Evolutionary conservation across 2,113 vertebrate genomes (phyloP).

Genomic region (Elaphurus davidianus): DNA sequence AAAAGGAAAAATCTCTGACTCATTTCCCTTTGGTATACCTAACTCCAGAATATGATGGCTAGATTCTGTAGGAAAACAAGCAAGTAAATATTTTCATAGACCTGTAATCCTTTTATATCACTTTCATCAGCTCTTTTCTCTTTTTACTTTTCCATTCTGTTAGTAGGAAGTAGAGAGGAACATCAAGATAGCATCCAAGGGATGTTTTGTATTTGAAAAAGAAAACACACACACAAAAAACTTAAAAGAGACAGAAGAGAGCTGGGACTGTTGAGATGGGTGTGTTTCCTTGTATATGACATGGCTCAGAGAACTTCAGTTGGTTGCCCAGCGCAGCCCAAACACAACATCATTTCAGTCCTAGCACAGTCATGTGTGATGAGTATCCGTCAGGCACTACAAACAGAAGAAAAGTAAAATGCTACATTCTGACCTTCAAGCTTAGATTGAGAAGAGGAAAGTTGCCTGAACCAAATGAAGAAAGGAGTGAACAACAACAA

Average conservation of each 20-base stretch:
- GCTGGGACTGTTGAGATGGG: background rate
- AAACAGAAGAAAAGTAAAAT: background rate
- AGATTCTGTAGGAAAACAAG: background rate
- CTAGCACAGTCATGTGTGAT: background rate
- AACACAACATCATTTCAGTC: too few species aligned
- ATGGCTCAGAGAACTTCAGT: background rate
- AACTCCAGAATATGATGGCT: background rate
- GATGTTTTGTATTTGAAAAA: background rate
- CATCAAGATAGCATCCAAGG: background rate
- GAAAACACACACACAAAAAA: background rate
- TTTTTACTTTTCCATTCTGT: background rate
- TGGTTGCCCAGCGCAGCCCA: background rate
- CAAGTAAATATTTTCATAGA: background rate
- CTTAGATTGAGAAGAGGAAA: background rate
- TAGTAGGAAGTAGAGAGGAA: background rate
- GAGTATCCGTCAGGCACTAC: background rate
- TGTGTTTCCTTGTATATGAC: rapidly evolving
- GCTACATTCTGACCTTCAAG: background rate
- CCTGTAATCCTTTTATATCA: background rate
- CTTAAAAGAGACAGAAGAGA: background rate
- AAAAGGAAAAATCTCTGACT: background rate
- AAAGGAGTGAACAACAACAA: background rate
- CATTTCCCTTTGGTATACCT: background rate
- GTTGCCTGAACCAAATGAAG: background rate
- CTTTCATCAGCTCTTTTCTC: background rate